These are phyloP conservation scores for Drosophila leonis DNA, from an alignment of 2,888 invertebrate genomes.

Conservation along the genomic window DNA sequence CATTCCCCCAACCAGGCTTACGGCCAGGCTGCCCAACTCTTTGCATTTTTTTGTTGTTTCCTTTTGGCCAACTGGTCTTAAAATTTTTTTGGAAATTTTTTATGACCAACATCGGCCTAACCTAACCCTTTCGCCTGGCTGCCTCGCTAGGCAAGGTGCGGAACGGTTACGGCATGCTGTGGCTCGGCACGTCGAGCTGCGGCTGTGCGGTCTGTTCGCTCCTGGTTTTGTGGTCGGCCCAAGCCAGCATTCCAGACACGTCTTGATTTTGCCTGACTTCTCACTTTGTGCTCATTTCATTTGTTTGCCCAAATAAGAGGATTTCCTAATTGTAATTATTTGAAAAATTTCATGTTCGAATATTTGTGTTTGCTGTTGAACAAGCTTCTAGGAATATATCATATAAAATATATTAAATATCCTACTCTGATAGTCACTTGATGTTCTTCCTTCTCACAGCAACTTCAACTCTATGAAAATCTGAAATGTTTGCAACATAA, in stretches of 20 bases:
- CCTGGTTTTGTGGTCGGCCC: slow-evolving; percentile 4
- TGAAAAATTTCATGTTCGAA: too few relatives aligned
- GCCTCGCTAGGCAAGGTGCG: slow-evolving; percentile 10
- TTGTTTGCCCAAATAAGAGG: neutral
- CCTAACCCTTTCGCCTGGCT: slow-evolving; percentile 46
- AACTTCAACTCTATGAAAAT: neutral
- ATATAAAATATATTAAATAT: too few relatives aligned
- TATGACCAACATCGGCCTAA: slow-evolving; percentile 63
- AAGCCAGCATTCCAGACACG: slow-evolving; percentile 37
- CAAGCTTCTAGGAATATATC: too few relatives aligned
- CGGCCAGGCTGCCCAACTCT: neutral
- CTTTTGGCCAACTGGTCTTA: slow-evolving; percentile 52
- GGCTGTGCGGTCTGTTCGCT: slow-evolving; percentile 4
- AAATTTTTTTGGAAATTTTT: slow-evolving; percentile 66
- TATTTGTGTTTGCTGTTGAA: too few relatives aligned
- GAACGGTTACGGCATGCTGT: neutral
- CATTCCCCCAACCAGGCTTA: slow-evolving; percentile 11
- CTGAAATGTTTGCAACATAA: neutral
- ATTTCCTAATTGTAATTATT: neutral
- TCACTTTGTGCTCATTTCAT: slow-evolving; percentile 24
- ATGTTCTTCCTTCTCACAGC: too few relatives aligned
- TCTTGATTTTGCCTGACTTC: slow-evolving; percentile 51
- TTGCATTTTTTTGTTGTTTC: neutral
- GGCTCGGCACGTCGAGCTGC: slow-evolving; percentile 4
- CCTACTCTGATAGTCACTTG: too few relatives aligned